Base-by-base conservation (phyloP, 1,140 invertebrate species). In the Drosophila simulans region DNA sequence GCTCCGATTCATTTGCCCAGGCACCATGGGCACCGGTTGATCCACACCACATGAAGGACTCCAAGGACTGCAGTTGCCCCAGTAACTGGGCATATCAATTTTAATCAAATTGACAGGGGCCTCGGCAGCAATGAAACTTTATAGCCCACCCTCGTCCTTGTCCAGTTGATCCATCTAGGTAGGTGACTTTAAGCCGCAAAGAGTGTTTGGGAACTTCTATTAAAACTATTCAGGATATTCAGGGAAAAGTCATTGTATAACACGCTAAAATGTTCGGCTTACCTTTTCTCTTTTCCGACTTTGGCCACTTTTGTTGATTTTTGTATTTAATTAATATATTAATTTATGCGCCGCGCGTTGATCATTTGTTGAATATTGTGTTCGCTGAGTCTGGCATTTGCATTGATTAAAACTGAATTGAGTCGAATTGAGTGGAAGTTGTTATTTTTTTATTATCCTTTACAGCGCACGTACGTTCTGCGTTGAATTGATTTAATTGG, bases 401-500 rank as follows among this genome's bases (percentile, higher is more conserved):
- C 63, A 49, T 42, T 43, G 34, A 31, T 52, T 55, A 46, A 46
- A 70, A 62, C 40, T 70, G 12, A 55, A 43, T 52, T 34, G n/a
- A 71, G 27, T 49, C 27, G 22, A 57, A 48, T 52, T 55, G 17
- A n/a, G 15, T 46, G 35, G 11, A 60, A 35, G 25, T 34, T 51
- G 8, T 68, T 43, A 4, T 70, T 66, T 39, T 51, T 46, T 46
- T n/a, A 46, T n/a, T 48, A 46, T 56, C 15, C 25, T 17, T 66
- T 40, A 85, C 52, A 75, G 73, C 73, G 55, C 81, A 62, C 82
- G 68, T 63, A 81, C 77, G 77, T 86, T 80, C 74, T 73, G 59
- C 71, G 64, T 79, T 71, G 49, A 69, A 27, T 57, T 43, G 45
- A 40, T 72, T 71, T 55, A 43, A 39, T 60, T 43, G 34, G 42